Evolutionary conservation across 2,797 vertebrate genomes (phyloP), one percentile per base, ranked within the genome.

Genomic region (Chiloscyllium punctatum): DNA sequence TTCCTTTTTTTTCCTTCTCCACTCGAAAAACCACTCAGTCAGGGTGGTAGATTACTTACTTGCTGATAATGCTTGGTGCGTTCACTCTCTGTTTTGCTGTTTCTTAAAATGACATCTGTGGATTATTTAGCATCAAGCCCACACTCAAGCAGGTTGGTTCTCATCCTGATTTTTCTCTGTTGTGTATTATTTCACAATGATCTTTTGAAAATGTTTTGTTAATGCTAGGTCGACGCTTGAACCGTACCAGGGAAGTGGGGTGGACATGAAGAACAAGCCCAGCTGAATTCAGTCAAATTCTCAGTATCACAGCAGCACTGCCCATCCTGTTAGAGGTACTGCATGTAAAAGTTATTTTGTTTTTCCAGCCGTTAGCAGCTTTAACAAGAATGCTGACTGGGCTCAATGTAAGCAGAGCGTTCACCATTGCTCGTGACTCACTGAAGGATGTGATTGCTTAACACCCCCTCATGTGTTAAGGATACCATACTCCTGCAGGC

Each of bases 331-430:
- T 15, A 57, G 27, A 74, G 42, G 42, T 53, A 48, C 42, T 48
- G 42, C 42, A n/a, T 95, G 33, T 74, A 71, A 95, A 25, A 51
- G 57, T 16, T 95, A 33, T 72, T 57, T 77, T 94, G 69, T 95
- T 51, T 95, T 77, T 77, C 48, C 30, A 16, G 18, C 53, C 71
- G 48, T 95, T 53, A 74, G 71, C 94, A 92, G 90, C 62, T 92
- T 92, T 42, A 92, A 92, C 66, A 62, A n/a, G 90, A 25, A 42
- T 92, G 90, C 90, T 92, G 90, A 92, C n/a, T 92, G 90, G 23
- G 18, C 66, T 92, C 62, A 92, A 69, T 37, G n/a, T 69, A 21
- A 25, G 90, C n/a, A 69, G 90, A 37, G 62, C 68, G 69, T 0
- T 68, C 18, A 23, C 66, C n/a, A 77, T 53, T 95, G 48, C 48